Percentiles rank a stretch among this genome's conserved stretches.
Conservation (phyloP, 2,113 vertebrate genomes). For the Meleagris gallopavo region DNA sequence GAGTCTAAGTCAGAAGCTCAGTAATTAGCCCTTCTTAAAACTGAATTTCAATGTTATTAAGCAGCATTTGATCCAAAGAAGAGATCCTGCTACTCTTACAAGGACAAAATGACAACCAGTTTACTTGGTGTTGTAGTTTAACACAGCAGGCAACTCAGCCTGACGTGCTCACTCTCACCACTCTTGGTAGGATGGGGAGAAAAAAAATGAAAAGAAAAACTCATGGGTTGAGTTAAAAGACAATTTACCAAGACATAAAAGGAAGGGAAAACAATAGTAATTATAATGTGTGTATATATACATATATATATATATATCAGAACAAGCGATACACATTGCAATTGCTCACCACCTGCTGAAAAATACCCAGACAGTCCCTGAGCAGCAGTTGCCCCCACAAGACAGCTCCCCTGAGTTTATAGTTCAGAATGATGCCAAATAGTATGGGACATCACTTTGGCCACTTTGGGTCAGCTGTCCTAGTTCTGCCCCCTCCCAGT, state of each 20-base stretch:
- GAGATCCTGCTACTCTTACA: not conserved
- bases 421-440: not conserved
- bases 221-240: not conserved
- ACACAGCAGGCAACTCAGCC: not conserved
- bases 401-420: not conserved
- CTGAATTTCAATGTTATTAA: not conserved
- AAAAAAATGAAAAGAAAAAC: not conserved
- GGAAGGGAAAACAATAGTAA: not conserved
- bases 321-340: not conserved
- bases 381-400: not conserved
- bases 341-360: not conserved
- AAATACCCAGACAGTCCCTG: not conserved
- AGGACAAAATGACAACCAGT: not conserved
- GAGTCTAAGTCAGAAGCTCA: not conserved
- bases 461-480: not conserved
- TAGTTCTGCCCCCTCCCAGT: not conserved
- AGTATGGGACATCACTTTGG: not conserved
- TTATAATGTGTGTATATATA: too few relatives aligned
- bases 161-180: not conserved
- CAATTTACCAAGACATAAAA: not conserved
- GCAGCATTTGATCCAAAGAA: not conserved
- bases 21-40: not conserved
- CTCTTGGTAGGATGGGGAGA: not conserved
- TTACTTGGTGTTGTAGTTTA: not conserved
- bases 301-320: too few relatives aligned